These are phyloP conservation scores for Andrena chrysosceles DNA, from an alignment of 2,888 invertebrate genomes.

Conservation along the genomic window DNA sequence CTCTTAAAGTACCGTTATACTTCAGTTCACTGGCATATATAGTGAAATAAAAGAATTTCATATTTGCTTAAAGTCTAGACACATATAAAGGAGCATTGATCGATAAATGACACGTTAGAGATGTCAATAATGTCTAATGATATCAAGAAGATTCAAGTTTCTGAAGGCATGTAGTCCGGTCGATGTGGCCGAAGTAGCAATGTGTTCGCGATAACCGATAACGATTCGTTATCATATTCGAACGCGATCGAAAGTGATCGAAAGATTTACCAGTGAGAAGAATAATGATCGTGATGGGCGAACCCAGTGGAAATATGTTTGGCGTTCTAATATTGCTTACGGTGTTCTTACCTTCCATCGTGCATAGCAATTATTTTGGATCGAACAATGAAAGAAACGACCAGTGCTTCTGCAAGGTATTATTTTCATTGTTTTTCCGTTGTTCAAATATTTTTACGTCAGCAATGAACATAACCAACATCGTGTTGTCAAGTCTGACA, in stretches of 20 bases:
- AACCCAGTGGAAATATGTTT: slow-evolving; percentile 60
- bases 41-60: not conserved
- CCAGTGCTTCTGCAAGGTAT: slow-evolving; percentile 82
- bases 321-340: slow-evolving; percentile 46
- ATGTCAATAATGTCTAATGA: slow-evolving; percentile 62
- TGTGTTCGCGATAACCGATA: slow-evolving; percentile 22
- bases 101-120: slow-evolving; percentile 19
- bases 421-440: slow-evolving; percentile 20
- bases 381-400: slow-evolving; percentile 73
- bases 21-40: not conserved
- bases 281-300: slow-evolving; percentile 36
- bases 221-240: slow-evolving; percentile 12
- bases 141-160: slow-evolving; percentile 69
- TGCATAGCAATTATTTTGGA: slow-evolving; percentile 76
- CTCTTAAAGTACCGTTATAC: slow-evolving; percentile 3
- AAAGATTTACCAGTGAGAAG: slow-evolving; percentile 21
- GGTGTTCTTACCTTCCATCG: slow-evolving; percentile 47
- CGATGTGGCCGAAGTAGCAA: slow-evolving; percentile 34
- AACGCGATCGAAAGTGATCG: slow-evolving; percentile 21
- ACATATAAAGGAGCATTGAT: not conserved
- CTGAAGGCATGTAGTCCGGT: slow-evolving; percentile 47
- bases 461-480: slow-evolving; percentile 43
- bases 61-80: not conserved
- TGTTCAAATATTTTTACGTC: slow-evolving; percentile 18
- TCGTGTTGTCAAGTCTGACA: slow-evolving; percentile 12